Evolutionary conservation across 2,888 invertebrate genomes (phyloP), one percentile per base, ranked within the genome.

Genomic region (Scaptomyza parva): DNA sequence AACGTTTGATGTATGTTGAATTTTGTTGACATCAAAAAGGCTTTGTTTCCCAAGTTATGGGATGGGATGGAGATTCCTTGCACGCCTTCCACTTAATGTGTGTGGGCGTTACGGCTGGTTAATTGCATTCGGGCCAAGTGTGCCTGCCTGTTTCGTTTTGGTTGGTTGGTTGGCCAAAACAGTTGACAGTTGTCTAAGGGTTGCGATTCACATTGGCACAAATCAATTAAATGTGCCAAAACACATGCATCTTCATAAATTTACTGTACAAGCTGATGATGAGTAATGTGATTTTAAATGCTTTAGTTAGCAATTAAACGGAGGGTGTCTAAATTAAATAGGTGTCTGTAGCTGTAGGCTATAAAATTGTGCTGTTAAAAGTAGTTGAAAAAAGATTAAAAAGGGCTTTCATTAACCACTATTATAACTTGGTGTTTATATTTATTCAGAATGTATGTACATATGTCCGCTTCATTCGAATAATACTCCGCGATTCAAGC

Each of bases 61-160:
- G 48, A 74, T 66, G 41, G 53, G n/a, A n/a, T n/a, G n/a, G n/a
- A n/a, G n/a, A 78, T 78, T 70, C 61, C 63, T 61, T 51, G 45
- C 61, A 47, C 35, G 28, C 30, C 28, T 18, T 58, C 11, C 3
- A 44, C 26, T 48, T 77, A 84, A 86, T 84, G 84, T 70, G 73
- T 86, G 76, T 86, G 88, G 84, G 84, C 88, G 86, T 86, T 74
- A 71, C 71, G 76, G 79, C 80, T 76, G 73, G 86, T 79, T 83
- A 83, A 83, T 83, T 83, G 82, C 86, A 78, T 87, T 83, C 64
- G 68, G 55, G 66, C 48, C 68, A 75, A 50, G 30, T 54, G 39
- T 30, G 45, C 17, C 44, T 22, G 53, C 40, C 54, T 28, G 33
- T 33, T 14, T 28, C 28, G 12, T 14, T 41, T 55, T 17, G 33